Percentiles rank a stretch among this genome's conserved stretches.
phyloP scores from a whole-genome alignment of 2,113 vertebrate species.

The Atlantisia rogersi region DNA sequence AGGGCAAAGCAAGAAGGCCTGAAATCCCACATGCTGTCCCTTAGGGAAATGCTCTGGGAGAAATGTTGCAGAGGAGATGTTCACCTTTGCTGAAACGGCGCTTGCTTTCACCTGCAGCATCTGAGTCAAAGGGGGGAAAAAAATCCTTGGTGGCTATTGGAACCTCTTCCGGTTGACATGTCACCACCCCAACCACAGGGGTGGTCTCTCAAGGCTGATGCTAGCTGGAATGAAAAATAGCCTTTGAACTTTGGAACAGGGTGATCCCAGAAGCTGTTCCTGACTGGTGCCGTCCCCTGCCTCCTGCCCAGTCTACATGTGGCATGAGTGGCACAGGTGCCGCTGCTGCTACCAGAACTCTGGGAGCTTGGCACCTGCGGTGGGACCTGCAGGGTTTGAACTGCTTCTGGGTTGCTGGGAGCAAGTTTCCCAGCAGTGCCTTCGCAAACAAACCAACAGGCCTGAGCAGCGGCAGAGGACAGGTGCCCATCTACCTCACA shows the following conservation, averaged over 20 bases:
- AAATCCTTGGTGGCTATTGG: background rate
- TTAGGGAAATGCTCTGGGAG: background rate
- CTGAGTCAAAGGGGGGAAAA: background rate
- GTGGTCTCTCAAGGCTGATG: background rate
- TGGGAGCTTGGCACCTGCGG: background rate
- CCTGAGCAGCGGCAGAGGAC: background rate
- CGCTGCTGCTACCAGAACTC: background rate
- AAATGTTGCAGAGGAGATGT: background rate
- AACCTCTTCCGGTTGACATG: background rate
- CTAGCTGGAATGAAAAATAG: background rate
- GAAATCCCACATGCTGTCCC: rapidly evolving
- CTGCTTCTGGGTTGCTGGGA: background rate
- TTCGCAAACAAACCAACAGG: background rate
- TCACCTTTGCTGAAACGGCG: background rate
- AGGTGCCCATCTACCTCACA: background rate
- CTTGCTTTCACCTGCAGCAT: background rate
- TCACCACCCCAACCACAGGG: background rate
- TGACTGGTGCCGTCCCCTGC: background rate
- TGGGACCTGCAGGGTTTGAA: background rate
- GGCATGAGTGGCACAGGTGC: background rate
- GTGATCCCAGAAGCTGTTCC: background rate
- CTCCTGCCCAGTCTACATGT: background rate
- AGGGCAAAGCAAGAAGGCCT: background rate
- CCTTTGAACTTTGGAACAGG: background rate
- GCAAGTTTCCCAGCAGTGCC: background rate